These are phyloP conservation scores for Drosophila kepulauana DNA, from an alignment of 1,140 invertebrate genomes.

Conservation along the genomic window DNA sequence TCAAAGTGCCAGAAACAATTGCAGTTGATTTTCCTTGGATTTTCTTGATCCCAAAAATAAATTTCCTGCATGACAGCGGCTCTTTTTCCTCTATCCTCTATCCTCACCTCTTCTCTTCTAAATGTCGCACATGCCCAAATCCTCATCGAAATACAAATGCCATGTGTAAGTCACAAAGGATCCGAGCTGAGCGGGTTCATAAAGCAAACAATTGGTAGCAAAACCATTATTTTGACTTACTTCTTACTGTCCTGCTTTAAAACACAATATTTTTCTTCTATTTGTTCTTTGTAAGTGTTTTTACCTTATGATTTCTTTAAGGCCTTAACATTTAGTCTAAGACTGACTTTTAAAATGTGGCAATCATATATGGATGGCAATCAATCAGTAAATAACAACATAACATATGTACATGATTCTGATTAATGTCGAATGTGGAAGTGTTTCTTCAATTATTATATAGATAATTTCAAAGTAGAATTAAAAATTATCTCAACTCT, in stretches of 20 bases:
- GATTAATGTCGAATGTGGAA: too few relatives aligned
- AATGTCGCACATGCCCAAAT: neutral
- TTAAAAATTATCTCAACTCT: too few relatives aligned
- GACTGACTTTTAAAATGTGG: too few relatives aligned
- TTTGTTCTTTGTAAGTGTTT: too few relatives aligned
- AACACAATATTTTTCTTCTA: too few relatives aligned
- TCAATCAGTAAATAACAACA: too few relatives aligned
- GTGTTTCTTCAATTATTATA: too few relatives aligned
- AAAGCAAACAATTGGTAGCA: slow-evolving; percentile 16
- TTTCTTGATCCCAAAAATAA: slow-evolving; percentile 65
- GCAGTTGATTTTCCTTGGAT: slow-evolving; percentile 65
- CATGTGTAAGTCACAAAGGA: slow-evolving; percentile 6
- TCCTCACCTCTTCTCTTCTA: neutral
- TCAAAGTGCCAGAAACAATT: slow-evolving; percentile 60
- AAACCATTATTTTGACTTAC: slow-evolving; percentile 50
- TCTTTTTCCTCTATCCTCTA: slow-evolving; percentile 34
- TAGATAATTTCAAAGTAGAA: too few relatives aligned
- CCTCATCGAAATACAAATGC: slow-evolving; percentile 4
- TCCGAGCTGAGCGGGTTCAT: slow-evolving; percentile 15
- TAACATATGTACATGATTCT: too few relatives aligned
- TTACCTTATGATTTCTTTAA: too few relatives aligned
- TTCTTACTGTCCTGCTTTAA: slow-evolving; percentile 36
- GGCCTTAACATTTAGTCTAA: too few relatives aligned
- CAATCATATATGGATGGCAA: too few relatives aligned
- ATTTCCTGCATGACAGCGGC: slow-evolving; percentile 65